Base-by-base conservation (phyloP, 2,113 vertebrate genomes). In the Mobula birostris region DNA sequence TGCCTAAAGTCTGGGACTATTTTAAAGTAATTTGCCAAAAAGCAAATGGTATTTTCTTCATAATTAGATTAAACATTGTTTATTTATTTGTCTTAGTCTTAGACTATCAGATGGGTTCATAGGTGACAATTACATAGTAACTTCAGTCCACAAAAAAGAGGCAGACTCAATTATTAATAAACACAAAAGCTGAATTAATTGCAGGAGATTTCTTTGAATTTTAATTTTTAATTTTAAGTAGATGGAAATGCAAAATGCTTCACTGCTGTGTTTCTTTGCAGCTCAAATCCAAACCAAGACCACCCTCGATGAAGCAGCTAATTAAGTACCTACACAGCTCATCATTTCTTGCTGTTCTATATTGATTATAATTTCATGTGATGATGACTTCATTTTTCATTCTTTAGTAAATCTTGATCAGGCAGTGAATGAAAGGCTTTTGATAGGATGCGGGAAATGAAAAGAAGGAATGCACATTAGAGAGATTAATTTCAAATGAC, bases 211-310 rank as follows among this genome's bases (percentile, higher is more conserved):
- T 7, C 27, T 68, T 90, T 68, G 63, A 90, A 90, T 32, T 68
- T 68, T 66, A 66, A 90, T 90, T 90, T 68, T n/a, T 61, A 61
- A 90, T 90, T 90, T 87, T 90, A n/a, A 36, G 87, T 90, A 32
- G 61, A 63, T 68, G n/a, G 14, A 68, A 90, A 68, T 32, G n/a
- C 27, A 68, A 68, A 90, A n/a, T 68, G 87, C 61, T 68, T 32
- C 3, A 66, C 61, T 36, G 14, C 61, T 63, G 61, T 17, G 29
- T 32, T 90, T 12, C 87, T 68, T 66, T 32, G 11, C 56, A 17
- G 63, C 17, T 90, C 29, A 32, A 17, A 68, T 29, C 48, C 27
- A 58, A 29, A 83, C 19, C 40, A 56, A 83, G 80, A 32, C 40
- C 36, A 48, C 80, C 24, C 83, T 87, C 24, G 58, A 63, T 14